A percentile compares a stretch with the other conserved stretches of the same genome.
phyloP scores from a whole-genome alignment of 53 echinoderm and acorn worm species.

The Luidia sarsii region DNA sequence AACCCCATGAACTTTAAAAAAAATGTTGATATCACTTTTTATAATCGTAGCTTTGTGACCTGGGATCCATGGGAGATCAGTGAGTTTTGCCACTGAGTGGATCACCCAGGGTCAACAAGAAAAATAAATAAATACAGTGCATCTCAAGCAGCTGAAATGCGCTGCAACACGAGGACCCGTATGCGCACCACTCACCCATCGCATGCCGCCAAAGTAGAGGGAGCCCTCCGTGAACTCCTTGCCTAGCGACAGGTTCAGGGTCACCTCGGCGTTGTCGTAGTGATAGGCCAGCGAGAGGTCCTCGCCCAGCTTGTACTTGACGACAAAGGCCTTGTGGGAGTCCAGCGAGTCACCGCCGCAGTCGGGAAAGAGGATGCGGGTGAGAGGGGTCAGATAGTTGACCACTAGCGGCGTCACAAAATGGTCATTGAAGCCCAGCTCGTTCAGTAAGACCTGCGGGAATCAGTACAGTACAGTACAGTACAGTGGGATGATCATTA shows the following conservation, averaged over 20 bases:
- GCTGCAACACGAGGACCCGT: background rate
- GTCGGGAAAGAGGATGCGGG: constrained; percentile 78
- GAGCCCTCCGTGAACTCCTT: constrained; percentile 86
- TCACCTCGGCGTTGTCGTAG: constrained; percentile 97
- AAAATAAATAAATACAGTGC: background rate
- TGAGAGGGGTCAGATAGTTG: constrained; percentile 72
- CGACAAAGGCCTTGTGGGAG: constrained; percentile 94
- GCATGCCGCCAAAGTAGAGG: constrained; percentile 93
- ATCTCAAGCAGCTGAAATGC: background rate
- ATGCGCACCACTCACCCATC: constrained; percentile 56
- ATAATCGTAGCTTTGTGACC: background rate
- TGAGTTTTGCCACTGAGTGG: too few species aligned
- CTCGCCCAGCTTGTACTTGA: constrained; percentile 94
- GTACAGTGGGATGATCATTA: too few species aligned
- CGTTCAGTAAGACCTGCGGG: constrained; percentile 81
- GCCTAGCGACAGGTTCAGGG: constrained; percentile 88
- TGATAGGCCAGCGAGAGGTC: constrained; percentile 90
- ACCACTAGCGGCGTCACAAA: constrained; percentile 78
- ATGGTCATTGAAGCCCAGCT: constrained; percentile 81
- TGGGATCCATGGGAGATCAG: too few species aligned
- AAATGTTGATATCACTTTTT: background rate
- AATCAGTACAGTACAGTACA: too few species aligned
- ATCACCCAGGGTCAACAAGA: background rate
- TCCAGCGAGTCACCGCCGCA: constrained; percentile 77
- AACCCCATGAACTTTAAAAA: too few species aligned